phyloP scores from a whole-genome alignment of 2,797 vertebrate species.

The Staurois parvus region DNA sequence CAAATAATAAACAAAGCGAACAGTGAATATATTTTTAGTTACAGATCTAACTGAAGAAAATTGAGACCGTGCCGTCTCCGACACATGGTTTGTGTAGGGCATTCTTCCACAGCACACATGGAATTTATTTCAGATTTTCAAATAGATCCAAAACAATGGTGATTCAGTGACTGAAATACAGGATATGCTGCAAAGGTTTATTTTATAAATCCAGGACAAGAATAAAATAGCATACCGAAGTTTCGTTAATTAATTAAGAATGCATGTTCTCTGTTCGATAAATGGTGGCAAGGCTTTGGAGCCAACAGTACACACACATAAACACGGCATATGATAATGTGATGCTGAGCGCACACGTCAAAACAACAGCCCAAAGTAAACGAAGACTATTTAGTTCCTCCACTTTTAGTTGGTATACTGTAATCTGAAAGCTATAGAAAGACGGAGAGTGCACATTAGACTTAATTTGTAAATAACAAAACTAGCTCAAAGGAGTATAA shows the following conservation, averaged over 20 bases:
- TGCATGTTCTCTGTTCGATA: constrained; percentile 54
- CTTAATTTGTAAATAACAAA: constrained; percentile 33
- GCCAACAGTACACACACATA: constrained; percentile 37
- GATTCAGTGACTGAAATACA: constrained; percentile 67
- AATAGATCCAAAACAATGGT: constrained; percentile 71
- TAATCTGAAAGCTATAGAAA: constrained; percentile 23
- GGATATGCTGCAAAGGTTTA: constrained; percentile 66
- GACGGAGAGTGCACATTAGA: neutral
- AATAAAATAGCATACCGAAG: constrained; percentile 62
- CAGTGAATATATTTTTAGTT: constrained; percentile 43
- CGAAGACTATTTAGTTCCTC: neutral
- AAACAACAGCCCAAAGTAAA: constrained; percentile 27
- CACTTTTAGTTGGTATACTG: constrained; percentile 1
- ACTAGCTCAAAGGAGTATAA: constrained; percentile 8
- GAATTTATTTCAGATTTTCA: constrained; percentile 71
- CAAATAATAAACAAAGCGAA: constrained; percentile 47
- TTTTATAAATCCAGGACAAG: constrained; percentile 68
- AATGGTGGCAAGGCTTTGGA: constrained; percentile 17
- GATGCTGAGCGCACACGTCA: constrained; percentile 40
- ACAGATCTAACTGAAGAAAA: constrained; percentile 51
- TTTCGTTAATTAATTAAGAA: constrained; percentile 64
- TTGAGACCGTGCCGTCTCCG: constrained; percentile 41
- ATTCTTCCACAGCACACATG: constrained; percentile 62
- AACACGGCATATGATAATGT: constrained; percentile 44
- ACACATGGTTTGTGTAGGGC: constrained; percentile 57